Conservation (phyloP, 2,113 vertebrate genomes). For the Lampris incognitus region DNA sequence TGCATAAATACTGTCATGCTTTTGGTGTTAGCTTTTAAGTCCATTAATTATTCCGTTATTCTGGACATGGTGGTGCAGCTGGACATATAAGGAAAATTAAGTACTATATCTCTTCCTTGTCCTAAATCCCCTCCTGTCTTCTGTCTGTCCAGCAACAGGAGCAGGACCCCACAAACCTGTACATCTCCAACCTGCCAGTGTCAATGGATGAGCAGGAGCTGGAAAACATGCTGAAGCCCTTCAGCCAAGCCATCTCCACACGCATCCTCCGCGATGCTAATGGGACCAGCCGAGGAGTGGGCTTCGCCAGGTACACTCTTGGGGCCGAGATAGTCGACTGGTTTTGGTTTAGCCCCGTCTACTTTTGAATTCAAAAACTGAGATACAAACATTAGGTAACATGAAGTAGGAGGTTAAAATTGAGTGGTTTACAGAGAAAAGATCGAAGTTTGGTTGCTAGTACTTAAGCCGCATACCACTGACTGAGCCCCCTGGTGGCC, state of each 20-base stretch:
- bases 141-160: conserved; percentile 89
- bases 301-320: conserved; percentile 88
- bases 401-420: background rate
- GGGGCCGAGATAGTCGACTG: background rate
- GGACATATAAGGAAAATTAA: background rate
- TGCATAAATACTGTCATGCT: conserved; percentile 2
- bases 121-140: conserved; percentile 15
- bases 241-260: conserved; percentile 94
- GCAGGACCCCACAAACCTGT: conserved; percentile 95
- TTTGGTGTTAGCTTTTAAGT: background rate
- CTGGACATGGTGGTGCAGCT: background rate
- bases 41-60: conserved; percentile 3
- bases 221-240: conserved; percentile 93
- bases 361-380: background rate
- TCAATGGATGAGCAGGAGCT: conserved; percentile 94
- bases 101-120: background rate
- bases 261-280: conserved; percentile 90
- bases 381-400: background rate
- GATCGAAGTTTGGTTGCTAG: background rate
- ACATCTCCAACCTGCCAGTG: conserved; percentile 93
- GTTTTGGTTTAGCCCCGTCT: background rate
- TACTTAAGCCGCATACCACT: background rate
- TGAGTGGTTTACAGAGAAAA: background rate
- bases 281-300: conserved; percentile 91
- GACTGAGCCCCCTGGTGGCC: conserved; percentile 63